phyloP scores from a whole-genome alignment of 2,113 vertebrate species.

The Forbesichthys papilliferus region DNA sequence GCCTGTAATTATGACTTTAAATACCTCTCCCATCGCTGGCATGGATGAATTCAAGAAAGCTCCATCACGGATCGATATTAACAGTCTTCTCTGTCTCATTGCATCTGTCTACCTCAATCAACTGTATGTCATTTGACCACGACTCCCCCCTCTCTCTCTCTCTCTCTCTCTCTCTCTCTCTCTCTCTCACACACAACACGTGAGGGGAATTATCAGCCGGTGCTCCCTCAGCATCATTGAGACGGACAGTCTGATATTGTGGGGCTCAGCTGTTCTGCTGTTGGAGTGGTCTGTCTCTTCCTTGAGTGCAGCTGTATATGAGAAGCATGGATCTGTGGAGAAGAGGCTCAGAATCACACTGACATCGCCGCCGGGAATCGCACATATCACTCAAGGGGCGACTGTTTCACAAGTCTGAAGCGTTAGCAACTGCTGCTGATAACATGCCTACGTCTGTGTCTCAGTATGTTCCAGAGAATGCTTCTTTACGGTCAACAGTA shows the following conservation, averaged over 20 bases:
- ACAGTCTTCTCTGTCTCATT: background rate
- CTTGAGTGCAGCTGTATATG: background rate
- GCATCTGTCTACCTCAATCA: too few species aligned
- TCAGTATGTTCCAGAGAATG: too few species aligned
- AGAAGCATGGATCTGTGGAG: constrained; percentile 7
- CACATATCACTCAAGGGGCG: too few species aligned
- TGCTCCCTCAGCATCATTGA: too few species aligned
- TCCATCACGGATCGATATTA: background rate
- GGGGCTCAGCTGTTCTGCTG: constrained; percentile 31
- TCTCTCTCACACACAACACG: background rate
- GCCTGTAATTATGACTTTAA: constrained; percentile 4
- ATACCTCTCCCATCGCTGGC: too few species aligned
- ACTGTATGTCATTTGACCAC: background rate
- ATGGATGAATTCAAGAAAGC: too few species aligned
- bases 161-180: background rate
- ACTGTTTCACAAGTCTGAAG: too few species aligned
- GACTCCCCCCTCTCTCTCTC: background rate
- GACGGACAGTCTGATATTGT: constrained; percentile 2
- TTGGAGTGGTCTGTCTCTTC: background rate
- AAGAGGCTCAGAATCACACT: background rate
- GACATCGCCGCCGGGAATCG: constrained; percentile 18
- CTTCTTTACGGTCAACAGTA: too few species aligned
- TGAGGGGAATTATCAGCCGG: too few species aligned
- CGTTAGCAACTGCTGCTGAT: too few species aligned
- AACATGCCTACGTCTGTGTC: too few species aligned